A percentile compares a stretch with the other conserved stretches of the same genome.
phyloP scores from a whole-genome alignment of 2,797 vertebrate genomes.

The Dendrocincla fuliginosa region DNA sequence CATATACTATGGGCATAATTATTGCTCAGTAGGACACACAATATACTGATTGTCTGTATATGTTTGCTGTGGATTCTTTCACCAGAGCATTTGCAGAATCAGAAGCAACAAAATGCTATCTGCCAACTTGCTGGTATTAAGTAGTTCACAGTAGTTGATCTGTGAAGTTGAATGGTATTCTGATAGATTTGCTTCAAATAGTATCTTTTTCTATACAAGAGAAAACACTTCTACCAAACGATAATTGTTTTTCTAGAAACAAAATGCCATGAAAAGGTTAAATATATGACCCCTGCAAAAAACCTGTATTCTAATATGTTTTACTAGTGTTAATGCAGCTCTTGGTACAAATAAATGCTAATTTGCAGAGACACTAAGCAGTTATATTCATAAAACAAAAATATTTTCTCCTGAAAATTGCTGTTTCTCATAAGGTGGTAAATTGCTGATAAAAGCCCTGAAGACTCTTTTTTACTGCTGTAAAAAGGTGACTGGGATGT shows the following conservation, averaged over 20 bases:
- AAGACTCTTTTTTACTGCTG: neutral
- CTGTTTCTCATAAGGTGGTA: neutral
- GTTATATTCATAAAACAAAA: neutral
- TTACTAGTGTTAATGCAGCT: neutral
- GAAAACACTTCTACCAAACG: neutral
- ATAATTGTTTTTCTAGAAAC: neutral
- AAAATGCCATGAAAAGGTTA: neutral
- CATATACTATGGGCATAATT: neutral
- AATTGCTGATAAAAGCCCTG: neutral
- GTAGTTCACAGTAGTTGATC: neutral
- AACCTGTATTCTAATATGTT: neutral
- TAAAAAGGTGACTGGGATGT: neutral
- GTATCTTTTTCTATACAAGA: neutral
- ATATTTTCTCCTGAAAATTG: neutral
- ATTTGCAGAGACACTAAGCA: neutral
- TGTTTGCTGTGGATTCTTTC: neutral
- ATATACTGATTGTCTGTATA: rapidly evolving
- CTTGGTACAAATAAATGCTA: neutral
- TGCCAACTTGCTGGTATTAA: neutral
- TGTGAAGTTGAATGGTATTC: neutral
- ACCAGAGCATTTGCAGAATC: neutral
- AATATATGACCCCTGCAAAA: neutral
- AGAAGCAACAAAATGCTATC: neutral
- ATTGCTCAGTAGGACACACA: neutral
- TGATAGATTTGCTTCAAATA: neutral